These are phyloP conservation scores for Tauraco hartlaubi DNA, from an alignment of 2,797 vertebrate species.

Conservation along the genomic window DNA sequence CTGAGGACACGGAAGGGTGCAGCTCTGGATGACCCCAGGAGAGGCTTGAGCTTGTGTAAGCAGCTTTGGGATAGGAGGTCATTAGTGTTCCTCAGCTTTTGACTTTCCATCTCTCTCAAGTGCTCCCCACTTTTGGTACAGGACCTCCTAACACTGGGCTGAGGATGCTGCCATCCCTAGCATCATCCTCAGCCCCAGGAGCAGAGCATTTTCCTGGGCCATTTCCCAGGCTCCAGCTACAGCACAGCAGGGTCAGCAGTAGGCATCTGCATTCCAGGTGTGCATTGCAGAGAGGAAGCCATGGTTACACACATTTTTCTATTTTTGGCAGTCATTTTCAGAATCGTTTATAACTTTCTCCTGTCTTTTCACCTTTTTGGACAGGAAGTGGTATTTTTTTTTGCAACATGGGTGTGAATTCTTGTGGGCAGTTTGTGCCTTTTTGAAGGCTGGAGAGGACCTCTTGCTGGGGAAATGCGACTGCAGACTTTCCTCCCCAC, in stretches of 20 bases:
- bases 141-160: not conserved
- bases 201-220: not conserved
- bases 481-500: not conserved
- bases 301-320: not conserved
- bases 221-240: not conserved
- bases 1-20: not conserved
- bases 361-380: not conserved
- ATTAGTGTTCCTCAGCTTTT: fast-evolving
- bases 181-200: not conserved
- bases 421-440: not conserved
- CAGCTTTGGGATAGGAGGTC: not conserved
- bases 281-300: not conserved
- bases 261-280: not conserved
- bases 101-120: not conserved
- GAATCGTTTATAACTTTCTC: not conserved
- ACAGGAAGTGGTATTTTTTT: not conserved
- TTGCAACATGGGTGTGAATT: not conserved
- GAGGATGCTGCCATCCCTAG: not conserved
- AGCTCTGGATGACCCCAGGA: not conserved
- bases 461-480: fast-evolving
- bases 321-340: not conserved
- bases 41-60: not conserved
- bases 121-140: not conserved
- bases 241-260: not conserved
- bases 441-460: not conserved